Evolutionary conservation across 1,140 invertebrate genomes (phyloP).

Genomic region (Frieseomelitta varia): DNA sequence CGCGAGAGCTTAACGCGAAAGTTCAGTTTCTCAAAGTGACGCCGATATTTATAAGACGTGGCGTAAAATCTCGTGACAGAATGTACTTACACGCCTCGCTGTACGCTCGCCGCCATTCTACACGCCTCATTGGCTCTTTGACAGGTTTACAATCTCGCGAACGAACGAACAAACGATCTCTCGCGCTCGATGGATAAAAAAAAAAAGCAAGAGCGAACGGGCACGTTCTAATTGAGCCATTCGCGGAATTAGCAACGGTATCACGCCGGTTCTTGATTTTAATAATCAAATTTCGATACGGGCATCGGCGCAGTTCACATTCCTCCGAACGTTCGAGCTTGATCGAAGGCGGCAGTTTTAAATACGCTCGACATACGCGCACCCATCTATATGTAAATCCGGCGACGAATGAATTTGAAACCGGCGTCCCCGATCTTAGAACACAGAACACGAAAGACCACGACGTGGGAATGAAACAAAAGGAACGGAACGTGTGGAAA

Average conservation of each 20-base stretch:
- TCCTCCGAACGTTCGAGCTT: not conserved
- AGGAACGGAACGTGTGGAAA: constrained; percentile 1
- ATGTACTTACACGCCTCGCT: not conserved
- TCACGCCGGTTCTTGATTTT: not conserved
- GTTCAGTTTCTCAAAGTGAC: not conserved
- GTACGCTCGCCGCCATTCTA: constrained; percentile 5
- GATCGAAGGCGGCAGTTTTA: not conserved
- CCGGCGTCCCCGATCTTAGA: not conserved
- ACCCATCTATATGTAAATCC: not conserved
- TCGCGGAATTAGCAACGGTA: constrained; percentile 1
- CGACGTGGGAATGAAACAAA: not conserved
- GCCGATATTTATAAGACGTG: constrained; percentile 18
- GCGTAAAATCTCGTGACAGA: constrained; percentile 17
- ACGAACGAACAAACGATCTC: not conserved
- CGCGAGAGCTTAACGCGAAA: too few relatives aligned
- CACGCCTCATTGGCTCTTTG: constrained; percentile 21
- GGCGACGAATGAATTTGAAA: not conserved
- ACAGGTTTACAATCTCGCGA: not conserved
- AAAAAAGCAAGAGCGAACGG: not conserved
- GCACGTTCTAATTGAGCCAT: constrained; percentile 20
- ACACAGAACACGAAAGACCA: constrained; percentile 1
- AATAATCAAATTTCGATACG: too few relatives aligned
- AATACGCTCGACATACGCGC: not conserved
- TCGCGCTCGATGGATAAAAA: not conserved
- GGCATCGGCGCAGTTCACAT: not conserved